These are phyloP conservation scores for Blastobasis lacticolella DNA, from an alignment of 2,888 invertebrate species.

Conservation along the genomic window DNA sequence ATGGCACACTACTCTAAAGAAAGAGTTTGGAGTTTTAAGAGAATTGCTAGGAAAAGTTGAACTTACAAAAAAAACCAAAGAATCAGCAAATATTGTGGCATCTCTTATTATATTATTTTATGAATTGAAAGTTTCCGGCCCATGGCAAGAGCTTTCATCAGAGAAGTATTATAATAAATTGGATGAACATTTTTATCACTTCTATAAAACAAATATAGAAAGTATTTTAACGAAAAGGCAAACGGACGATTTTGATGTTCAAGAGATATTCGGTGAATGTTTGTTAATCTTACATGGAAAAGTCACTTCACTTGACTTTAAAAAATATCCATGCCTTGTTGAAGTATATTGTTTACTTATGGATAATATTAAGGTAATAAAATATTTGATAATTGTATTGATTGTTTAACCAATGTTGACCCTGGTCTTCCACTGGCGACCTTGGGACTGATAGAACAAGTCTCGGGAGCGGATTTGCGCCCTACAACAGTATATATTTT, in stretches of 20 bases:
- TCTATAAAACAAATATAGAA: slow-evolving; percentile 30
- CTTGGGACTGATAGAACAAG: too few relatives aligned
- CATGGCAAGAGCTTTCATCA: slow-evolving; percentile 37
- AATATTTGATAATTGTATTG: too few relatives aligned
- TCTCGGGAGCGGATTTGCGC: not conserved
- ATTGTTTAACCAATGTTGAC: too few relatives aligned
- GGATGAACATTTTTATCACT: slow-evolving; percentile 31
- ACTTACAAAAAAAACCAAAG: slow-evolving; percentile 21
- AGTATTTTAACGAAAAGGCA: slow-evolving; percentile 23
- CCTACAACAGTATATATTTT: not conserved
- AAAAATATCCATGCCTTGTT: slow-evolving; percentile 48
- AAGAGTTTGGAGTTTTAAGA: slow-evolving; percentile 29
- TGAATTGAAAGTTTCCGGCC: slow-evolving; percentile 34
- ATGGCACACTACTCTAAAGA: slow-evolving; percentile 30
- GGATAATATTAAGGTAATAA: slow-evolving; percentile 34
- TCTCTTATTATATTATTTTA: slow-evolving; percentile 38
- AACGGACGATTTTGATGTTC: slow-evolving; percentile 25
- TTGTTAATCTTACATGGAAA: slow-evolving; percentile 43
- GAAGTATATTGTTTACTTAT: slow-evolving; percentile 44
- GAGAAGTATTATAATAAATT: slow-evolving; percentile 31
- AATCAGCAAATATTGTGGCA: slow-evolving; percentile 27
- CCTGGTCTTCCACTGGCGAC: too few relatives aligned
- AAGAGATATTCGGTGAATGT: slow-evolving; percentile 46
- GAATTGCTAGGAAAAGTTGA: slow-evolving; percentile 30
- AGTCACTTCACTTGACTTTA: slow-evolving; percentile 41